Evolutionary conservation across 2,888 invertebrate genomes (phyloP), one percentile per base, ranked within the genome.

Genomic region (Clunio marinus): DNA sequence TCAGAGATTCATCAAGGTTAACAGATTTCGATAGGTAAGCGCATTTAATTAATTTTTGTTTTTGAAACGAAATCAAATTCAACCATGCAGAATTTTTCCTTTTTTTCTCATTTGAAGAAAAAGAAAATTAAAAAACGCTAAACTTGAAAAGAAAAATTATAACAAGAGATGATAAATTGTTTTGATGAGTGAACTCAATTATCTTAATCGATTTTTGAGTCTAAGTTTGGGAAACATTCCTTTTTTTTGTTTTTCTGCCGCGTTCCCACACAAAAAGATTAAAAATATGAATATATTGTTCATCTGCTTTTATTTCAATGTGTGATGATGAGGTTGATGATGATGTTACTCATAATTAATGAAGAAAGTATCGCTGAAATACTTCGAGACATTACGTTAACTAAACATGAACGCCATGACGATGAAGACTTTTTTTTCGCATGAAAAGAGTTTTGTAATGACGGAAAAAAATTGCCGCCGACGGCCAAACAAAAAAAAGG

Each of bases 1-100:
- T 97, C 81, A 85, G 97, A 74, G 97, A 97, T 82, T 96, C 96
- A 70, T 94, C 94, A 71, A 87, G 96, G 76, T 88, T 96, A 76
- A 92, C 92, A 72, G 95, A 96, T 81, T 93, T 93, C 76, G 94
- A 95, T 81, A 88, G 90, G 90, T 90, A n/a, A 77, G 78, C 72
- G n/a, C n/a, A n/a, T 2, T 35, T 8, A 35, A 35, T 7, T 4
- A 32, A 32, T 32, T n/a, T 35, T 35, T 35, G 2, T 35, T 35
- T 35, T 35, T 35, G 35, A 35, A 35, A n/a, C 8, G 8, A 13
- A 2, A 35, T 35, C n/a, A 35, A 32, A 8, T 32, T 32, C 8
- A 13, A n/a, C 5, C 35, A 35, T 35, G 35, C 8, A 35, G 2
- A n/a, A n/a, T n/a, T n/a, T n/a, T n/a, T n/a, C n/a, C n/a, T n/a